Percentiles rank a stretch among this genome's conserved stretches.
Evolutionary conservation across 2,888 invertebrate genomes (phyloP).

Genomic region (Drosophila histrio): DNA sequence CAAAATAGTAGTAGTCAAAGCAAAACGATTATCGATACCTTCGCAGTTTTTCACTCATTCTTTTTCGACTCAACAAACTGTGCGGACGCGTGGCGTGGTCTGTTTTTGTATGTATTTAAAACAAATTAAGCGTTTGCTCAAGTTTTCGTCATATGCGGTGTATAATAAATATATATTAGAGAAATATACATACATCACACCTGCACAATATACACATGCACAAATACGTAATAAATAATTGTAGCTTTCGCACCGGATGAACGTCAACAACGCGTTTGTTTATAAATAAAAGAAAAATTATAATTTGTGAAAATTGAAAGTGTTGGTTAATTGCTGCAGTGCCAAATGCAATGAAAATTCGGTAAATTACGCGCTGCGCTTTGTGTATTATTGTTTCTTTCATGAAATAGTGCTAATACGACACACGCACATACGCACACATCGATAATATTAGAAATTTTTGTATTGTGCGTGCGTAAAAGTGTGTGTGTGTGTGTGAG

Average conservation of each 20-base stretch:
- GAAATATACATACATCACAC: background rate
- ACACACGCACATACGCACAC: constrained; percentile 19
- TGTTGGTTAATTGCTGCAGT: constrained; percentile 13
- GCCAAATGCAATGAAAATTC: constrained; percentile 21
- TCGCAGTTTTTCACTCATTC: constrained; percentile 44
- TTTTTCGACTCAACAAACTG: constrained; percentile 56
- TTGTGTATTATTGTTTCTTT: constrained; percentile 46
- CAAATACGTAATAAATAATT: background rate
- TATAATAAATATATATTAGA: constrained; percentile 7
- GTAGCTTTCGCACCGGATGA: constrained; percentile 24
- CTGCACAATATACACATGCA: background rate
- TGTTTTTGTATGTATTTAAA: constrained; percentile 56
- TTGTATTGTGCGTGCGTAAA: constrained; percentile 21
- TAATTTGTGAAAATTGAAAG: constrained; percentile 36
- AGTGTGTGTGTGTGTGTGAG: constrained; percentile 6
- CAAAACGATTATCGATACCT: constrained; percentile 26
- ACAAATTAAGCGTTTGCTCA: constrained; percentile 37
- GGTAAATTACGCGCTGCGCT: constrained; percentile 20
- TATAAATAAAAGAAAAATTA: constrained; percentile 18
- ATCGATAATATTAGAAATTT: constrained; percentile 15
- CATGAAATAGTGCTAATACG: constrained; percentile 25
- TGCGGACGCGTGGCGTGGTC: constrained; percentile 61
- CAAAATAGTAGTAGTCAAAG: background rate
- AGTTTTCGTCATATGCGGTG: constrained; percentile 25
- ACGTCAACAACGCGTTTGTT: constrained; percentile 34